Percentiles rank a stretch among this genome's conserved stretches.
These are phyloP conservation scores for Metridium senile DNA, from an alignment of 92 coral and sea anemone species.

Conservation along the genomic window DNA sequence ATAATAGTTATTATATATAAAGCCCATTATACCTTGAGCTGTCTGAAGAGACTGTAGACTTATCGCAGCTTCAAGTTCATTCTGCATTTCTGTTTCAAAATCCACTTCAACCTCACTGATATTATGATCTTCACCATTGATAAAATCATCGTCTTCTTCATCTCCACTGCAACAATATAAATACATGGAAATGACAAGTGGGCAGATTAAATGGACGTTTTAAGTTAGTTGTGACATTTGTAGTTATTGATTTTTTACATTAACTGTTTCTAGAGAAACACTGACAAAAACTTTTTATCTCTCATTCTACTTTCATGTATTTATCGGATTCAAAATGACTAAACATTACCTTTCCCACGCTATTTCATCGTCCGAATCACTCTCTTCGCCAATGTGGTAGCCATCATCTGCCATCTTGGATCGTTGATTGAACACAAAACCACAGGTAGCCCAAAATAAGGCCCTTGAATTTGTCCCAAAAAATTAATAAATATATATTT, in stretches of 20 bases:
- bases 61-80: slow-evolving; percentile 69
- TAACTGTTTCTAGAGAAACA: no score
- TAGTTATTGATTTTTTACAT: no score
- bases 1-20: no score
- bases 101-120: slow-evolving; percentile 73
- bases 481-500: no score
- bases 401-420: slow-evolving; percentile 53
- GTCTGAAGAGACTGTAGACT: not conserved
- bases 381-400: slow-evolving; percentile 66
- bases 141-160: slow-evolving; percentile 21
- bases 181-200: not conserved
- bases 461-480: not conserved
- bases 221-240: no score
- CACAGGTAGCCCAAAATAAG: not conserved
- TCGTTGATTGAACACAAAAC: not conserved
- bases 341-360: slow-evolving; percentile 59
- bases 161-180: not conserved
- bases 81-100: slow-evolving; percentile 92
- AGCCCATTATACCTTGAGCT: not conserved
- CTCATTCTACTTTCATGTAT: no score
- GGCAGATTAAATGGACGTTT: not conserved
- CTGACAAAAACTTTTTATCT: no score
- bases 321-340: no score
- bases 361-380: slow-evolving; percentile 78
- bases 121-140: not conserved